Conservation (phyloP, 2,113 vertebrate genomes). For the Tachycineta bicolor region DNA sequence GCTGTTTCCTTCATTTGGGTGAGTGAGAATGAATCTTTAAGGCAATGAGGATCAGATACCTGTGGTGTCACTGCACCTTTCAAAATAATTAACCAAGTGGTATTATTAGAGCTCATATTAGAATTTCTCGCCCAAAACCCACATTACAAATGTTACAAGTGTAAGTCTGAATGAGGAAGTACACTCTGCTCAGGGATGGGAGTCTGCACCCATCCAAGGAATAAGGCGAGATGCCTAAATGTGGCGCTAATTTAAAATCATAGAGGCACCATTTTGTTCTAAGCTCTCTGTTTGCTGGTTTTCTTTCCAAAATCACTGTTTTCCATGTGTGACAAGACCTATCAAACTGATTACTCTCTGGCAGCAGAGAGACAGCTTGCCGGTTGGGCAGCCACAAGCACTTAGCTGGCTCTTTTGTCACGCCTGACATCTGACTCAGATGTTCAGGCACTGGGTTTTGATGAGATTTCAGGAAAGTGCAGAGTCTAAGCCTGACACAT, state of each 20-base stretch:
- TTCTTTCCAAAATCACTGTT: not conserved
- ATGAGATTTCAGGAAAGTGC: not conserved
- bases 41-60: not conserved
- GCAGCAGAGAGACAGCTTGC: not conserved
- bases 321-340: not conserved
- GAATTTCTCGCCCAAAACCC: not conserved
- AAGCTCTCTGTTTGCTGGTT: not conserved
- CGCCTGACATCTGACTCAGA: not conserved
- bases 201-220: not conserved
- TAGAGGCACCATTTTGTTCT: not conserved
- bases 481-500: not conserved
- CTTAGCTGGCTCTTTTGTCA: constrained; percentile 2
- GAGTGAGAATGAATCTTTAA: not conserved
- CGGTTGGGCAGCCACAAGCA: not conserved
- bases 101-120: not conserved
- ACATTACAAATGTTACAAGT: not conserved
- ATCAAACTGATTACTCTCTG: not conserved
- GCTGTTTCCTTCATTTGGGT: not conserved
- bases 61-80: not conserved
- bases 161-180: fast-evolving
- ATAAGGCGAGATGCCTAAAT: fast-evolving
- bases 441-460: not conserved
- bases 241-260: not conserved
- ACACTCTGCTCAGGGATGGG: not conserved
- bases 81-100: not conserved